Percentiles rank a stretch among this genome's conserved stretches.
These are phyloP conservation scores for Periophthalmus modestus DNA, from an alignment of 2,113 vertebrate genomes.

Conservation along the genomic window DNA sequence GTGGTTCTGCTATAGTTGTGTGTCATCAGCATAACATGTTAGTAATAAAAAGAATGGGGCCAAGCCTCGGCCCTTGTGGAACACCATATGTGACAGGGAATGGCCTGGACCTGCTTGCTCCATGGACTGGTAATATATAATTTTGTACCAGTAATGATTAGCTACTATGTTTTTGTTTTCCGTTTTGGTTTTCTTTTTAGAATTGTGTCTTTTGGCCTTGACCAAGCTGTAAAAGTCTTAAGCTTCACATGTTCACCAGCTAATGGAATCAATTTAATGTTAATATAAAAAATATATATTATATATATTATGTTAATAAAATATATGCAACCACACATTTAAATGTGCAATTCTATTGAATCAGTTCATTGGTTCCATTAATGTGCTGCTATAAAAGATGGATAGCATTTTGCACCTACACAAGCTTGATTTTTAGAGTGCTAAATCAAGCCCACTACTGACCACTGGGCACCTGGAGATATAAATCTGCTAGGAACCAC, in stretches of 20 bases:
- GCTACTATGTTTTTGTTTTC: background rate
- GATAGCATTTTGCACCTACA: background rate
- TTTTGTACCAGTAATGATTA: background rate
- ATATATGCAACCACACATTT: background rate
- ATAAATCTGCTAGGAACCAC: background rate
- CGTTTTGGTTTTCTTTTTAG: background rate
- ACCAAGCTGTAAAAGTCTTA: background rate
- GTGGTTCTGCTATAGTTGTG: no score
- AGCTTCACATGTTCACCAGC: background rate
- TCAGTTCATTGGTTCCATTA: background rate
- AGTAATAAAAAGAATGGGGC: no score
- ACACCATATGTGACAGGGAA: no score
- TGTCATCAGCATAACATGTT: no score
- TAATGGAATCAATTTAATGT: background rate
- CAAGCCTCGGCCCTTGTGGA: no score
- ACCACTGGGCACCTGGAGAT: background rate
- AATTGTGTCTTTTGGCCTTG: no score
- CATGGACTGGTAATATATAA: background rate
- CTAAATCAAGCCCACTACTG: background rate
- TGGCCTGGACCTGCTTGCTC: no score
- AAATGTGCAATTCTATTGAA: background rate
- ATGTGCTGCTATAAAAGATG: background rate
- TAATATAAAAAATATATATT: no score
- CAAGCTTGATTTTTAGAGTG: background rate
- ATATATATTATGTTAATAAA: no score